These are phyloP conservation scores for Onychostruthus taczanowskii DNA, from an alignment of 2,113 vertebrate species.

Conservation along the genomic window DNA sequence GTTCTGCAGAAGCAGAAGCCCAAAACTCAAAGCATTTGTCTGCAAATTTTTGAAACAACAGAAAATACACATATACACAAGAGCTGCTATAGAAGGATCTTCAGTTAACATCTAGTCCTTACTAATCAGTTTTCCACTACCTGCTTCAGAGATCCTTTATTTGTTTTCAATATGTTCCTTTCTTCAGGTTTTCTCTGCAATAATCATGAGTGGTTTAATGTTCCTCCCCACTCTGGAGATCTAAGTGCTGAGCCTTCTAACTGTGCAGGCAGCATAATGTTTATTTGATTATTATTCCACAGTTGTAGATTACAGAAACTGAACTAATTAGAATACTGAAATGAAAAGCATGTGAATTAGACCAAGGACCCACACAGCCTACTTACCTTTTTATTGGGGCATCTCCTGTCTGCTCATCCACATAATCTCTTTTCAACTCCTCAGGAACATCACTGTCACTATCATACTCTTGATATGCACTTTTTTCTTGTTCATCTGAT, in stretches of 20 bases:
- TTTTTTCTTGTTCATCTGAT: conserved; percentile 96
- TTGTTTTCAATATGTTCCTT: not conserved
- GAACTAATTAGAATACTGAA: not conserved
- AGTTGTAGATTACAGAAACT: not conserved
- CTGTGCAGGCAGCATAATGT: not conserved
- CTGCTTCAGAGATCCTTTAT: not conserved
- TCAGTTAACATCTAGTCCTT: not conserved
- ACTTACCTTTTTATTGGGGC: conserved; percentile 88
- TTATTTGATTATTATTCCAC: not conserved
- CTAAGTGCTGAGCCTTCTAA: not conserved
- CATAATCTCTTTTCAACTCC: conserved; percentile 94
- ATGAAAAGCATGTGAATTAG: not conserved
- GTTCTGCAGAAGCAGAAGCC: not conserved
- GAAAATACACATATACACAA: not conserved
- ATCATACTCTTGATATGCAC: conserved; percentile 94
- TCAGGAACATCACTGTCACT: conserved; percentile 97
- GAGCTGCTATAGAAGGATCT: not conserved
- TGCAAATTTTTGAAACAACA: not conserved
- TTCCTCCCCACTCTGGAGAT: not conserved
- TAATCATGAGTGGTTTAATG: not conserved
- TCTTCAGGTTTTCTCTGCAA: not conserved
- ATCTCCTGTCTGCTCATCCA: conserved; percentile 97
- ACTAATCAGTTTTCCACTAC: not conserved
- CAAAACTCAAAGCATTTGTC: not conserved
- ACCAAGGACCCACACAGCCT: not conserved